Evolutionary conservation across 2,888 invertebrate species (phyloP).

Genomic region (Eristalis arbustorum): DNA sequence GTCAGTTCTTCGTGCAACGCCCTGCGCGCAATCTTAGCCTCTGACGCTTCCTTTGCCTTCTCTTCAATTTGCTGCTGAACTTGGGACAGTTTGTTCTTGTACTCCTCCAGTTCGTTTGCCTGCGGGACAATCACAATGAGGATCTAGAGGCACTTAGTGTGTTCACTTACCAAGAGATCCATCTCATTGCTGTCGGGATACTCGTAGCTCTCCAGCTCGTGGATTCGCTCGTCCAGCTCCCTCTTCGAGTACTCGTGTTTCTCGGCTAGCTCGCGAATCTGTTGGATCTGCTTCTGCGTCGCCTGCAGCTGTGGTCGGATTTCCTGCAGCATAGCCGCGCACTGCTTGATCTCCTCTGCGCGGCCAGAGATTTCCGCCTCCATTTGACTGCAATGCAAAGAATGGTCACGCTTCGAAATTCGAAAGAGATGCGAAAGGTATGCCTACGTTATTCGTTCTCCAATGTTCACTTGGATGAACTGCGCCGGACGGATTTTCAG

Average conservation of each 20-base stretch:
- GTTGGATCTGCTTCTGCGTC: constrained; percentile 61
- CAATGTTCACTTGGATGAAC: constrained; percentile 85
- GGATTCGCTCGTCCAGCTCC: constrained; percentile 72
- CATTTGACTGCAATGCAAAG: constrained; percentile 63
- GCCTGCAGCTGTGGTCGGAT: constrained; percentile 69
- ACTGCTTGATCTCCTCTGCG: constrained; percentile 32
- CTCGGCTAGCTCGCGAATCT: constrained; percentile 70
- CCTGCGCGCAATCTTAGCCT: constrained; percentile 61
- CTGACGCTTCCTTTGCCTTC: constrained; percentile 74
- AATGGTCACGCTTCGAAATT: neutral
- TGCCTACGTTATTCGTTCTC: constrained; percentile 81
- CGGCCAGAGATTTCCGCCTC: constrained; percentile 58
- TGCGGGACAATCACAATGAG: too few relatives aligned
- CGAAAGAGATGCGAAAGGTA: neutral
- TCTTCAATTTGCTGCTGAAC: constrained; percentile 76
- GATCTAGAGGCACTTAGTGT: too few relatives aligned
- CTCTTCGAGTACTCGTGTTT: constrained; percentile 70
- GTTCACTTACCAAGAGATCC: constrained; percentile 75
- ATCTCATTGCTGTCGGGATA: constrained; percentile 76
- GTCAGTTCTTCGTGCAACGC: constrained; percentile 60
- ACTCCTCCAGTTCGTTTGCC: constrained; percentile 79
- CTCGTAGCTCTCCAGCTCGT: constrained; percentile 76
- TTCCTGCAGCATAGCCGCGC: constrained; percentile 61
- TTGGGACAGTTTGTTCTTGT: constrained; percentile 76
- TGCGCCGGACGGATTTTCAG: constrained; percentile 82